phyloP scores from a whole-genome alignment of 2,888 invertebrate species.

The Electrophaes corylata region DNA sequence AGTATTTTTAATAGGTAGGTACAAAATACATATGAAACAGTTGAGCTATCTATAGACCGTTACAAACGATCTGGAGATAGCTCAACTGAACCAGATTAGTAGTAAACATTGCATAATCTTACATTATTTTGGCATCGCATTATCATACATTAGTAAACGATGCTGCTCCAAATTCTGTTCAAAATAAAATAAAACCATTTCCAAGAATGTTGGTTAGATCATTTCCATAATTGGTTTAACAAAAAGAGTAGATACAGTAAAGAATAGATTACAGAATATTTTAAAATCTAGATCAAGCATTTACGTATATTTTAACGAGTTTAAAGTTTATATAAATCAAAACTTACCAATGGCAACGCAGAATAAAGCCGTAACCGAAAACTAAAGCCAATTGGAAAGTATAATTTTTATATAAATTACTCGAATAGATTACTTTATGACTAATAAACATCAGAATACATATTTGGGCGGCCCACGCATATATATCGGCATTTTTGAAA shows the following conservation, averaged over 20 bases:
- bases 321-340: constrained; percentile 38
- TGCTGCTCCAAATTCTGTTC: constrained; percentile 2
- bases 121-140: background rate
- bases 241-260: constrained; percentile 25
- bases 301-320: constrained; percentile 37
- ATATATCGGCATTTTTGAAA: constrained; percentile 39
- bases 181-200: background rate
- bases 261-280: constrained; percentile 24
- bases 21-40: no score
- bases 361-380: constrained; percentile 50
- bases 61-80: no score
- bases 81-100: no score
- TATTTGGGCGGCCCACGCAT: constrained; percentile 51
- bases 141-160: constrained; percentile 9
- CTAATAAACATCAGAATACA: constrained; percentile 51
- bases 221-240: constrained; percentile 27
- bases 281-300: constrained; percentile 31
- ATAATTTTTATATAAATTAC: constrained; percentile 46
- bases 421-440: constrained; percentile 42
- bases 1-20: no score
- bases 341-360: constrained; percentile 32
- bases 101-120: background rate
- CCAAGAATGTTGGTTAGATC: constrained; percentile 12
- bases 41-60: no score
- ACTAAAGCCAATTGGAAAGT: constrained; percentile 39